Evolutionary conservation across 2,113 vertebrate genomes (phyloP), one percentile per base, ranked within the genome.

Genomic region (Furnarius figulus): DNA sequence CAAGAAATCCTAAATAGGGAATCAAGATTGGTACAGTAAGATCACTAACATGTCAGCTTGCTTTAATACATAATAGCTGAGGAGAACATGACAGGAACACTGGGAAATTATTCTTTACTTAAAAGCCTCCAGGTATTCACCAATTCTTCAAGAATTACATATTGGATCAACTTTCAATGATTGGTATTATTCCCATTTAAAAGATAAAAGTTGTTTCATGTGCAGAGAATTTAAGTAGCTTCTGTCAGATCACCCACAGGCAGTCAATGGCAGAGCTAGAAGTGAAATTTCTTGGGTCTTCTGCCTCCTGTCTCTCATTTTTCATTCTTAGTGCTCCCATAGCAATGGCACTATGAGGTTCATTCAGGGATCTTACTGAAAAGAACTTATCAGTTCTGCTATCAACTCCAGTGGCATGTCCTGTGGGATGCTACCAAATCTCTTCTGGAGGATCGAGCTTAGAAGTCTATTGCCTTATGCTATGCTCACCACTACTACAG

Each of bases 1-100:
- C 85, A 85, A 85, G 66, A 93, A 97, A 94, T 79, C 92, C 78
- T 94, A 94, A 97, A 95, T 49, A 91, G 71, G 42, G 90, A 81
- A 96, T 94, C 83, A 87, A 95, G 72, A 78, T 91, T 27, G 20
- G 75, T 89, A 88, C 42, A 87, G 67, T 68, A 80, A 76, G 85
- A 91, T 96, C 81, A 93, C 85, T 96, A 95, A 93, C 49, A 40
- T 50, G 80, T 61, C 77, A 92, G 56, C 33, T 87, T 75, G 78
- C 70, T 93, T 95, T 89, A 89, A 62, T 79, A 78, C 37, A 14
- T 75, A 74, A 86, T 40, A 87, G 56, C 58, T 63, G 56, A 87
- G 66, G 39, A 90, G 24, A 63, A 27, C 44, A 40, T 80, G 62
- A 82, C 70, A 96, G 63, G 33, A 85, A 90, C 58, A 74, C 37